These are phyloP conservation scores for Lepus townsendii DNA, from an alignment of 2,797 vertebrate genomes.

Conservation along the genomic window DNA sequence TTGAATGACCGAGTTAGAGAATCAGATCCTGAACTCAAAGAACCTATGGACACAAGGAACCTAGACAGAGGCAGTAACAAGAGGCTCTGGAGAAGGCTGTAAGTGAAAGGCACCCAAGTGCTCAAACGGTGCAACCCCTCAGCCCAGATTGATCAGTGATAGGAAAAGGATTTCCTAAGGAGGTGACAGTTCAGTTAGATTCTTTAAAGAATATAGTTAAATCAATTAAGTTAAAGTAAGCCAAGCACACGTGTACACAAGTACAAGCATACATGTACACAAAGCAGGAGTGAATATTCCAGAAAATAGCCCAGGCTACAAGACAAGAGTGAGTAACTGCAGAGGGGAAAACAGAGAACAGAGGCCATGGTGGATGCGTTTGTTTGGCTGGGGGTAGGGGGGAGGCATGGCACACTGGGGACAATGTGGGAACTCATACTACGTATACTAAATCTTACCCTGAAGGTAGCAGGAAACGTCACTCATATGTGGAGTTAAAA, in stretches of 20 bases:
- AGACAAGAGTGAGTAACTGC: background rate
- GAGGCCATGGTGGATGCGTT: rapidly evolving
- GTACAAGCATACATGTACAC: background rate
- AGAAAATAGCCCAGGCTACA: background rate
- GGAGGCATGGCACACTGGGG: background rate
- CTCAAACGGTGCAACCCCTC: background rate
- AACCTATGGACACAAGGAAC: background rate
- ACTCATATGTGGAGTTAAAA: background rate
- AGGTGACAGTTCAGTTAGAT: background rate
- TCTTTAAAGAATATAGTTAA: background rate
- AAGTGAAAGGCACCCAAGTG: background rate
- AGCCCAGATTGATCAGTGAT: rapidly evolving
- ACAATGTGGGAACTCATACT: background rate
- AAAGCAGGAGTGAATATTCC: background rate
- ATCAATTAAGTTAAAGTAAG: background rate
- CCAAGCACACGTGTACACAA: background rate
- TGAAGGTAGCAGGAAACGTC: background rate
- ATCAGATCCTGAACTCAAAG: background rate
- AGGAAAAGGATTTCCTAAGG: background rate
- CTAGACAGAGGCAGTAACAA: no score
- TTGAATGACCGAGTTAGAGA: background rate
- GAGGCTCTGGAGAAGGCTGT: background rate
- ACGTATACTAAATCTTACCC: background rate
- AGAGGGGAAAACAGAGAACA: background rate
- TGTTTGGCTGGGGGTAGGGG: no score